Evolutionary conservation across 53 echinoderm and acorn worm genomes (phyloP).

Genomic region (Hippasteria phrygiana): DNA sequence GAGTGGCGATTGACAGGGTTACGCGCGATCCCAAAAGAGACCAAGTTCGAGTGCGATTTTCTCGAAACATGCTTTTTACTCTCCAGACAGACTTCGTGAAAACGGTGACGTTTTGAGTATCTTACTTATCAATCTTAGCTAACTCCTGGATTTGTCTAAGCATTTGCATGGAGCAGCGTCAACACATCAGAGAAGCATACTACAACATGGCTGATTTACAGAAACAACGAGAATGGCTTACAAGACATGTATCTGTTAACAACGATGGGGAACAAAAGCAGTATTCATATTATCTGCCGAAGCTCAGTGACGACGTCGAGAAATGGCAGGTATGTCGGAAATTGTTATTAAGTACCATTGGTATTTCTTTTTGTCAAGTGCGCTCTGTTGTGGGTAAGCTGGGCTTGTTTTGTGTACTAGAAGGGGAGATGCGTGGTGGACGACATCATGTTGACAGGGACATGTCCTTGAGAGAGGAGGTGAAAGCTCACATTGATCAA

Average conservation of each 20-base stretch:
- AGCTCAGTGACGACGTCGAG: background rate
- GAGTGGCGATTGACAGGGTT: too few relatives aligned
- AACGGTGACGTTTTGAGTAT: too few relatives aligned
- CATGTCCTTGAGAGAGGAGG: background rate
- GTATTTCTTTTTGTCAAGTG: conserved; percentile 18
- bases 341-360: conserved; percentile 24
- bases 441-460: conserved; percentile 10
- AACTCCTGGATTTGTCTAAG: too few relatives aligned
- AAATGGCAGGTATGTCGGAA: conserved; percentile 3
- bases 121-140: too few relatives aligned
- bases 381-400: conserved; percentile 21
- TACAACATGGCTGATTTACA: conserved; percentile 65
- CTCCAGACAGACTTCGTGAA: too few relatives aligned
- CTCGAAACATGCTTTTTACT: too few relatives aligned
- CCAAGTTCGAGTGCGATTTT: too few relatives aligned
- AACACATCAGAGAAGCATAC: conserved; percentile 22
- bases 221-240: conserved; percentile 72
- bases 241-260: conserved; percentile 2
- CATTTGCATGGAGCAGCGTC: background rate
- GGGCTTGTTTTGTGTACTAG: conserved; percentile 19
- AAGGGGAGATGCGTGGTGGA: conserved; percentile 33
- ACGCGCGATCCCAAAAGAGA: too few relatives aligned
- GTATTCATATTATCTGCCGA: conserved; percentile 9
- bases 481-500: conserved; percentile 43
- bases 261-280: background rate